These are phyloP conservation scores for Istiophorus platypterus DNA, from an alignment of 2,113 vertebrate genomes.

Conservation along the genomic window DNA sequence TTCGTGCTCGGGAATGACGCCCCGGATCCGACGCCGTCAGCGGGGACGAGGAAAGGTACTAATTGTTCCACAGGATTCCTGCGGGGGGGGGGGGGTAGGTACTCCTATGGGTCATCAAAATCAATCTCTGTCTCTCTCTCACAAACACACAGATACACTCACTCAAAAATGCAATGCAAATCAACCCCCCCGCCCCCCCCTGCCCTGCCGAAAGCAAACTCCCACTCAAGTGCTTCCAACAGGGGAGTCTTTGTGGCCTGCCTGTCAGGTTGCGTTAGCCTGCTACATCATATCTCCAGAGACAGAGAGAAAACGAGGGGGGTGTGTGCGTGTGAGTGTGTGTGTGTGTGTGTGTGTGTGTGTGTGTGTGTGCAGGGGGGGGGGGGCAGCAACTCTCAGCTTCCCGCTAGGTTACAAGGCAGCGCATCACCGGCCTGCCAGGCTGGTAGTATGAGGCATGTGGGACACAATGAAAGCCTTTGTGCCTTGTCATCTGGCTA, in stretches of 20 bases:
- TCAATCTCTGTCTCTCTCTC: constrained; percentile 37
- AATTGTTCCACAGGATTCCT: constrained; percentile 55
- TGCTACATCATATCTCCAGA: constrained; percentile 79
- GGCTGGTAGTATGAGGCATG: constrained; percentile 81
- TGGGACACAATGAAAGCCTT: constrained; percentile 85
- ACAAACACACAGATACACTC: constrained; percentile 39
- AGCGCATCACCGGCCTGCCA: constrained; percentile 76
- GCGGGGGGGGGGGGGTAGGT: constrained; percentile 15
- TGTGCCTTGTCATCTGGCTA: constrained; percentile 84
- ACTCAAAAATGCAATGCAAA: constrained; percentile 70
- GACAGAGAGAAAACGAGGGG: constrained; percentile 48
- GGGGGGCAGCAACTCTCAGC: constrained; percentile 38
- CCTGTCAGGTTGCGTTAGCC: constrained; percentile 87
- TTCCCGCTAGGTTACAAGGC: constrained; percentile 77
- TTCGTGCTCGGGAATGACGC: constrained; percentile 26
- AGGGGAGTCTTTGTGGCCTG: constrained; percentile 83
- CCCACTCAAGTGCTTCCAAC: constrained; percentile 56
- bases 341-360: no score
- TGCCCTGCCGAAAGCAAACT: constrained; percentile 58
- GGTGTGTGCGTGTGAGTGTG: no score
- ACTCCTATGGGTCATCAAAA: constrained; percentile 51
- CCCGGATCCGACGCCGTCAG: constrained; percentile 25
- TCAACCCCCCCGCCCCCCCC: no score
- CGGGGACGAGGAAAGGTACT: constrained; percentile 33
- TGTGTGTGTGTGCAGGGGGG: no score